Evolutionary conservation across 2,797 vertebrate genomes (phyloP).

Genomic region (Pogonophryne albipinna): DNA sequence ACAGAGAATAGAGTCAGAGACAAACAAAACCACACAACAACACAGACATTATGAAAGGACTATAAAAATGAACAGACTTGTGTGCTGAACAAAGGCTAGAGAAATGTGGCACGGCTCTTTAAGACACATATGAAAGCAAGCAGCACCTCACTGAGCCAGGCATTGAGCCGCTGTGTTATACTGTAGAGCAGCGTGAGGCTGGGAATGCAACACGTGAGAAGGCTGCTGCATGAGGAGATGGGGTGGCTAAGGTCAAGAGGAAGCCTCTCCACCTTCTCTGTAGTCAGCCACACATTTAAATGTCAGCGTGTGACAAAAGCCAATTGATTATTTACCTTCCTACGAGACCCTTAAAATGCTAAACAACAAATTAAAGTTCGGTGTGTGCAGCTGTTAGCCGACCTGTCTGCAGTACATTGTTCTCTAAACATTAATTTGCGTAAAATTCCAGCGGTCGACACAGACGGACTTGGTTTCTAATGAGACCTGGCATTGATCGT

Average conservation of each 20-base stretch:
- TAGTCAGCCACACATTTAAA: conserved; percentile 77
- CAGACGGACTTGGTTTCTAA: conserved; percentile 73
- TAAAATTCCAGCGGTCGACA: conserved; percentile 73
- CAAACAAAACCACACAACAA: conserved; percentile 64
- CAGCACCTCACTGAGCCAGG: conserved; percentile 55
- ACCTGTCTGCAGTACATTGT: conserved; percentile 65
- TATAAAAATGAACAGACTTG: conserved; percentile 65
- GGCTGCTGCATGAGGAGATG: conserved; percentile 61
- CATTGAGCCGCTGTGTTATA: conserved; percentile 52
- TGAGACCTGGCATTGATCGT: conserved; percentile 77
- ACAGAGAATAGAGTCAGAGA: conserved; percentile 73
- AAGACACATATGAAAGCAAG: conserved; percentile 61
- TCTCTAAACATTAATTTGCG: conserved; percentile 74
- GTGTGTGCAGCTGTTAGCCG: conserved; percentile 54
- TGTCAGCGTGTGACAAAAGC: conserved; percentile 81
- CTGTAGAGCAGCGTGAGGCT: conserved; percentile 50
- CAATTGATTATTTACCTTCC: conserved; percentile 85
- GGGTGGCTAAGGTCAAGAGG: conserved; percentile 74
- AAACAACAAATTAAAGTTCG: conserved; percentile 84
- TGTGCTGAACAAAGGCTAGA: conserved; percentile 62
- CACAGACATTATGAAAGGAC: conserved; percentile 70
- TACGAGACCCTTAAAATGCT: conserved; percentile 82
- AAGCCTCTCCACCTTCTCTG: conserved; percentile 62
- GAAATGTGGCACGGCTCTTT: conserved; percentile 63
- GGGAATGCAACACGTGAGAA: conserved; percentile 66